Base-by-base conservation (phyloP, 2,888 invertebrate species). In the Diarsia rubi region DNA sequence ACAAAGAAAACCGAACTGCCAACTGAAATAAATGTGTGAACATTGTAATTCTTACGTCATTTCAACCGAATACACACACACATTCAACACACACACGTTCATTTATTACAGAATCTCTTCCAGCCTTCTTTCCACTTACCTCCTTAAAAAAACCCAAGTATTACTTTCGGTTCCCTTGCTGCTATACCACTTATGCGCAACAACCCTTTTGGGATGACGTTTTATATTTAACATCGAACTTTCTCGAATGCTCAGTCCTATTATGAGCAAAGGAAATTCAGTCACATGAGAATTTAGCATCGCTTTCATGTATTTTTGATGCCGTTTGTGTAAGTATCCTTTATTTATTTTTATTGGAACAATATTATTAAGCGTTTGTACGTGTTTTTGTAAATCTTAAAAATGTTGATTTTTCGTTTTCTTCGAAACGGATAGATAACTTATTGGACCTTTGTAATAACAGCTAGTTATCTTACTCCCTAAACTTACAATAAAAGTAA, bases 211-310 rank as follows among this genome's bases (percentile, higher is more conserved):
- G 69, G 85, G 85, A 70, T 84, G 70, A 65, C 62, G 68, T 69
- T 79, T 75, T 65, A 83, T 75, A 49, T 85, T 73, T 60, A 63
- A 83, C 64, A 65, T 85, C 21, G 62, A 70, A 82, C 69, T 76
- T 84, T 69, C 54, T 69, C 63, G 77, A 72, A 76, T 52, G 45
- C 60, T 81, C 69, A 63, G 44, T 44, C 27, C 71, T 72, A 70
- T 84, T 76, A 69, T 12, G 31, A 64, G 66, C 63, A 73, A 77
- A 85, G 67, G 49, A 45, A 82, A 85, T 42, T 47, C 70, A 77
- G 73, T 78, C 82, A 82, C 63, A 68, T 82, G 85, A 85, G 82
- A 82, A 78, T 82, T 85, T 68, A 52, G 52, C 70, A 64, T 67
- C 60, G 49, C 85, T 82, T 82, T 82, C 63, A 84, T 82, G 72